These are phyloP conservation scores for Pocillopora meandrina DNA, from an alignment of 92 coral and sea anemone species.

Conservation along the genomic window DNA sequence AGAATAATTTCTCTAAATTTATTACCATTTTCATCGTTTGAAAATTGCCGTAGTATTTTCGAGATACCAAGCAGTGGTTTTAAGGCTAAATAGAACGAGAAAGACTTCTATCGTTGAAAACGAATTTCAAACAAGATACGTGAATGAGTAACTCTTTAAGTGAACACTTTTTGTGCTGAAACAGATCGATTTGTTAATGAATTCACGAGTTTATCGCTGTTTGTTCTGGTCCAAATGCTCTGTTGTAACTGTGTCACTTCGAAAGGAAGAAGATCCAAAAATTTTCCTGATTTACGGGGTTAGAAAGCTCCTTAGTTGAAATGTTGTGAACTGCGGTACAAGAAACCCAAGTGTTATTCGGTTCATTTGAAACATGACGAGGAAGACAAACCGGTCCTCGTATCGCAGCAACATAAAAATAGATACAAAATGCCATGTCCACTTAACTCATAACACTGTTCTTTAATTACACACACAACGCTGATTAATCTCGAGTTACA, in stretches of 20 bases:
- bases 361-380: not conserved
- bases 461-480: constrained; percentile 2
- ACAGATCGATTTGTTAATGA: not conserved
- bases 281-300: too few species aligned
- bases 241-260: not conserved
- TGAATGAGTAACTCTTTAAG: not conserved
- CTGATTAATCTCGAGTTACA: not conserved
- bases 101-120: not conserved
- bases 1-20: too few species aligned
- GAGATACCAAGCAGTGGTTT: too few species aligned
- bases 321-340: not conserved
- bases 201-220: constrained; percentile 3
- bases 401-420: constrained; percentile 25
- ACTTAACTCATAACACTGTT: not conserved
- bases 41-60: not conserved
- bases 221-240: not conserved
- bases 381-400: not conserved
- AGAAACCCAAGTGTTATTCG: not conserved
- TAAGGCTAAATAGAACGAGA: not conserved
- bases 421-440: constrained; percentile 17
- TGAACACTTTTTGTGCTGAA: not conserved
- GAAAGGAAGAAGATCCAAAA: not conserved
- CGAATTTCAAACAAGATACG: not conserved
- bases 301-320: not conserved
- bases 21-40: not conserved